A percentile compares a stretch with the other conserved stretches of the same genome.
phyloP scores from a whole-genome alignment of 2,888 invertebrate genomes.

The Embidobia sp. region DNA sequence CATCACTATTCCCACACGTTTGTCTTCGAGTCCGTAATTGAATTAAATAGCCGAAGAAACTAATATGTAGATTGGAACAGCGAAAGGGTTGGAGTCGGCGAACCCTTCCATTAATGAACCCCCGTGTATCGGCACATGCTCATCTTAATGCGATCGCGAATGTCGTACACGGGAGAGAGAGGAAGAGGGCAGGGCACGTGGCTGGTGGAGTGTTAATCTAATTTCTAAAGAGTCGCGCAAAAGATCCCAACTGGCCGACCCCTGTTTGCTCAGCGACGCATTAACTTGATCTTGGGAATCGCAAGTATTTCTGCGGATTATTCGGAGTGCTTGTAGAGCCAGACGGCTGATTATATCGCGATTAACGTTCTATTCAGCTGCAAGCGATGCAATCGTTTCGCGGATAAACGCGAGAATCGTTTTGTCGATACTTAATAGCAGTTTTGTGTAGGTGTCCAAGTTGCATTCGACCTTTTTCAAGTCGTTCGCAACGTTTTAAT shows the following conservation, averaged over 20 bases:
- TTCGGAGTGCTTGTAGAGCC: not conserved
- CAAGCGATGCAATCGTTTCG: too few relatives aligned
- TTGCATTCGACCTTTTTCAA: too few relatives aligned
- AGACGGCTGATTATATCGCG: conserved; percentile 64
- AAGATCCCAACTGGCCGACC: conserved; percentile 34
- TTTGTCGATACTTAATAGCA: too few relatives aligned
- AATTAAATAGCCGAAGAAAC: not conserved
- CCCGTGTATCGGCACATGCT: conserved; percentile 10
- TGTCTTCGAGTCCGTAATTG: not conserved
- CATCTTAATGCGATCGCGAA: not conserved
- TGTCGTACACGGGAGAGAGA: not conserved
- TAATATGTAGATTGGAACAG: conserved; percentile 16
- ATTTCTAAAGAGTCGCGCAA: conserved; percentile 26
- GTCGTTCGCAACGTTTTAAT: too few relatives aligned
- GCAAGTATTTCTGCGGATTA: conserved; percentile 15
- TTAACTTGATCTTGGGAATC: conserved; percentile 46
- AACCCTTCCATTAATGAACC: conserved; percentile 26
- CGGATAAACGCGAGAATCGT: too few relatives aligned
- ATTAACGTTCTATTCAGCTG: conserved; percentile 39
- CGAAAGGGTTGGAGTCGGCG: conserved; percentile 5
- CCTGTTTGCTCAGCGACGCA: conserved; percentile 27
- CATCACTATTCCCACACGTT: too few relatives aligned
- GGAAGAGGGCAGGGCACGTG: conserved; percentile 42
- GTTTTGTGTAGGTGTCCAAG: too few relatives aligned
- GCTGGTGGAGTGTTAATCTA: conserved; percentile 52